Evolutionary conservation across 2,797 vertebrate genomes (phyloP).

Genomic region (Paguma larvata): DNA sequence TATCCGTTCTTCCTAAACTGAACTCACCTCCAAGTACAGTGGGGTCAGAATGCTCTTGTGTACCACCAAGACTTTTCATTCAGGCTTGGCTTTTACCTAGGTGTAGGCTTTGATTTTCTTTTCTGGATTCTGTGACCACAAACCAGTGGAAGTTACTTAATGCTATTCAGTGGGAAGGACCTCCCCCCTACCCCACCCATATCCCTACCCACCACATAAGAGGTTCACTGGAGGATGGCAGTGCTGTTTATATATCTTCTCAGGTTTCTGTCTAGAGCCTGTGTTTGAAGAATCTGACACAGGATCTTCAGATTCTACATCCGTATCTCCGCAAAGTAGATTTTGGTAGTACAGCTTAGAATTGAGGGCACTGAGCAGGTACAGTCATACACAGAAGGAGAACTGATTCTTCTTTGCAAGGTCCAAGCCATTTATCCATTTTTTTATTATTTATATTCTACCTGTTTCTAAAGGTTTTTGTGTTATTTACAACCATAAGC

Average conservation of each 20-base stretch:
- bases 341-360: not conserved
- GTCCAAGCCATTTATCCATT: not conserved
- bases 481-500: not conserved
- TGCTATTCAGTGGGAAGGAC: not conserved
- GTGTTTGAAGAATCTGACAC: not conserved
- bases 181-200: not conserved
- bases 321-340: conserved; percentile 9
- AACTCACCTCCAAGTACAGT: not conserved
- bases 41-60: not conserved
- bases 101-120: not conserved
- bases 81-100: conserved; percentile 9
- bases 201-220: not conserved
- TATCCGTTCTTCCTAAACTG: conserved; percentile 2
- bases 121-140: not conserved
- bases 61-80: conserved; percentile 4
- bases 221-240: not conserved
- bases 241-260: not conserved
- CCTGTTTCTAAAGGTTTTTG: conserved; percentile 27
- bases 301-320: not conserved
- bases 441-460: conserved; percentile 9
- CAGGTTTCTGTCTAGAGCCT: conserved; percentile 29
- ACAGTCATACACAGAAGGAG: not conserved
- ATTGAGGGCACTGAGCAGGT: not conserved
- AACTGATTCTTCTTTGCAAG: conserved; percentile 3
- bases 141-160: conserved; percentile 39